These are phyloP conservation scores for Drymodes brunneopygia DNA, from an alignment of 2,113 vertebrate species.

Conservation along the genomic window DNA sequence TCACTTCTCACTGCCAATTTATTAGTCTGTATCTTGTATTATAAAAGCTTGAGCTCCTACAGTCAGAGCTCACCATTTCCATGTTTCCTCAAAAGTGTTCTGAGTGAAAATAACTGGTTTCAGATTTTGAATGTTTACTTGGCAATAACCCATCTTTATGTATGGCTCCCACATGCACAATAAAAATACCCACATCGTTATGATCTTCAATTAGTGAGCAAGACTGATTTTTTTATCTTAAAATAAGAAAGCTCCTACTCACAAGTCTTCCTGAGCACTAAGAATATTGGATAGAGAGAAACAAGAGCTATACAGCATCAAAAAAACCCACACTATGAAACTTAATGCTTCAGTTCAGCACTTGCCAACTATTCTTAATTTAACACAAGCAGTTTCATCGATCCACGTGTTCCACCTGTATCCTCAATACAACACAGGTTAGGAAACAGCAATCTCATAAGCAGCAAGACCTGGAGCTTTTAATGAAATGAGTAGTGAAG, in stretches of 20 bases:
- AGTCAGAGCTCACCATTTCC: background rate
- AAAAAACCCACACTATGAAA: background rate
- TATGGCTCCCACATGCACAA: background rate
- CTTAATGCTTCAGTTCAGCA: background rate
- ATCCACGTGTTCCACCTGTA: background rate
- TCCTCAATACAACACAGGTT: background rate
- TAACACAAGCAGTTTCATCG: accelerated
- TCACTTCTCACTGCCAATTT: background rate
- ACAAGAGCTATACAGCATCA: background rate
- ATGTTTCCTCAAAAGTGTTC: background rate
- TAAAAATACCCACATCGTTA: background rate
- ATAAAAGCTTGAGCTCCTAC: background rate
- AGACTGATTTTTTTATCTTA: background rate
- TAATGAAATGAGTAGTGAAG: background rate
- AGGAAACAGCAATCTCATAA: background rate
- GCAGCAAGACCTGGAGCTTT: background rate
- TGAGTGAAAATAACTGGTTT: background rate
- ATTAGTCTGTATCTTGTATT: background rate
- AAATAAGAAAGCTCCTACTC: background rate
- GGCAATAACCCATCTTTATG: background rate
- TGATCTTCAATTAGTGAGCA: background rate
- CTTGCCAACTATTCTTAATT: background rate
- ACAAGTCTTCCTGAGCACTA: background rate
- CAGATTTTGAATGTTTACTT: background rate
- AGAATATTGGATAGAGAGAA: background rate